Conservation (phyloP, 2,113 vertebrate genomes). For the Rhea americana region DNA sequence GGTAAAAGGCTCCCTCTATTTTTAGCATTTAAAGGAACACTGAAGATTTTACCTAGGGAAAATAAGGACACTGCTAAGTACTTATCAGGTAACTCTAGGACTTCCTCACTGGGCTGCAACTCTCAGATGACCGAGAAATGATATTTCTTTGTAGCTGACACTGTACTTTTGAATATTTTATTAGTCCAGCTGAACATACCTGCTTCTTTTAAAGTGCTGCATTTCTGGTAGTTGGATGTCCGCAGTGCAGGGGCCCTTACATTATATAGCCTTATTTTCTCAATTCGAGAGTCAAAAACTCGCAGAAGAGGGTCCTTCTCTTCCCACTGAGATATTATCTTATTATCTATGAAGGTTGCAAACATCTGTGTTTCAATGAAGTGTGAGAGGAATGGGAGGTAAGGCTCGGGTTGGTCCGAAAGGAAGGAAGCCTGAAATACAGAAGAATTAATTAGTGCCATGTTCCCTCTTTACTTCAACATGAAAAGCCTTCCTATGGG, state of each 20-base stretch:
- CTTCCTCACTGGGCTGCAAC: not conserved
- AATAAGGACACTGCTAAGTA: not conserved
- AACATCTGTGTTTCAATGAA: slow-evolving; percentile 99
- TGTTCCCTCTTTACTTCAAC: fast-evolving
- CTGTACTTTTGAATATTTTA: slow-evolving; percentile 24
- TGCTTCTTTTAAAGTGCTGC: slow-evolving; percentile 88
- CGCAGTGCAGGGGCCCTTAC: slow-evolving; percentile 80
- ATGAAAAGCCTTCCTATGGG: fast-evolving
- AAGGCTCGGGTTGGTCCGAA: slow-evolving; percentile 89
- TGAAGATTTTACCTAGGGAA: not conserved
- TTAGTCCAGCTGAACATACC: slow-evolving; percentile 72
- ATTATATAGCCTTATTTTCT: slow-evolving; percentile 87
- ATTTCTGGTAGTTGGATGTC: slow-evolving; percentile 89
- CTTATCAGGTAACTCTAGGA: not conserved
- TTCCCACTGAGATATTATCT: slow-evolving; percentile 95
- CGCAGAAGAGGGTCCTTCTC: slow-evolving; percentile 91
- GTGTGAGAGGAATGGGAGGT: slow-evolving; percentile 92
- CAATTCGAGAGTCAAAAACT: slow-evolving; percentile 92
- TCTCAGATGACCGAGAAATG: not conserved
- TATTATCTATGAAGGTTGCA: slow-evolving; percentile 96
- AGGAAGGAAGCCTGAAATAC: slow-evolving; percentile 92
- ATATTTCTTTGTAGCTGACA: not conserved
- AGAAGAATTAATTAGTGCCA: slow-evolving; percentile 34
- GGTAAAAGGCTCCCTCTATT: not conserved
- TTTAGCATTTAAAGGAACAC: not conserved